These are phyloP conservation scores for Pollimyrus isidori DNA, from an alignment of 2,113 vertebrate species.

Conservation along the genomic window DNA sequence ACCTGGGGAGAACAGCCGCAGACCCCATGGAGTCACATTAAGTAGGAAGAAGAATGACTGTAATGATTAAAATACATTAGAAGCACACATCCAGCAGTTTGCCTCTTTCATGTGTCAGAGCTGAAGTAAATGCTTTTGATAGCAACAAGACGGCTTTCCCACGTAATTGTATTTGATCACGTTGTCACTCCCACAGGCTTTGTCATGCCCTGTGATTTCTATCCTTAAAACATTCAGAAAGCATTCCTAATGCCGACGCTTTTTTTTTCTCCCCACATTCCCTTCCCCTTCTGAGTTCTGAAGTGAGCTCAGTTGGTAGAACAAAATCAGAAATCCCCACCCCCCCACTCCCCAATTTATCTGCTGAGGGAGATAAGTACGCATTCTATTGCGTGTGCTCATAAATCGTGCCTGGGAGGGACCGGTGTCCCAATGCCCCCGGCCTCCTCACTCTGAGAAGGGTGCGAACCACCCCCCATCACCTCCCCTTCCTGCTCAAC, in stretches of 20 bases:
- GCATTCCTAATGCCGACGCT: conserved; percentile 46
- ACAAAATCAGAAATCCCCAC: conserved; percentile 44
- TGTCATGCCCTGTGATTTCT: conserved; percentile 38
- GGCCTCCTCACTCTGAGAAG: neutral
- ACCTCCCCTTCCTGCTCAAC: neutral
- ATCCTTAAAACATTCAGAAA: conserved; percentile 39
- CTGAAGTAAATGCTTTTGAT: conserved; percentile 43
- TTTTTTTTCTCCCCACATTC: conserved; percentile 19
- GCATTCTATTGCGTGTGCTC: conserved; percentile 31
- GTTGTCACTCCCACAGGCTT: conserved; percentile 54
- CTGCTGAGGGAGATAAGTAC: conserved; percentile 55
- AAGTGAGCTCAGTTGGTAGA: conserved; percentile 38
- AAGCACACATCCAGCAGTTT: conserved; percentile 34
- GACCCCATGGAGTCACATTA: conserved; percentile 13
- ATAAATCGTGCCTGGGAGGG: conserved; percentile 51
- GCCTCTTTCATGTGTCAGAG: conserved; percentile 38
- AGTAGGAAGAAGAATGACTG: conserved; percentile 39
- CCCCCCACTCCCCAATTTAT: conserved; percentile 42
- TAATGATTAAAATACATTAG: conserved; percentile 43
- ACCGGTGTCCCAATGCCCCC: conserved; percentile 10
- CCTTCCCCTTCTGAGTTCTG: conserved; percentile 20
- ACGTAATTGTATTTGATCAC: conserved; percentile 59
- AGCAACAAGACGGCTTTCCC: conserved; percentile 48
- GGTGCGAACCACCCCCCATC: neutral
- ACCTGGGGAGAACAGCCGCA: conserved; percentile 25